Evolutionary conservation across 2,797 vertebrate species (phyloP).

Genomic region (Saxicola maurus): DNA sequence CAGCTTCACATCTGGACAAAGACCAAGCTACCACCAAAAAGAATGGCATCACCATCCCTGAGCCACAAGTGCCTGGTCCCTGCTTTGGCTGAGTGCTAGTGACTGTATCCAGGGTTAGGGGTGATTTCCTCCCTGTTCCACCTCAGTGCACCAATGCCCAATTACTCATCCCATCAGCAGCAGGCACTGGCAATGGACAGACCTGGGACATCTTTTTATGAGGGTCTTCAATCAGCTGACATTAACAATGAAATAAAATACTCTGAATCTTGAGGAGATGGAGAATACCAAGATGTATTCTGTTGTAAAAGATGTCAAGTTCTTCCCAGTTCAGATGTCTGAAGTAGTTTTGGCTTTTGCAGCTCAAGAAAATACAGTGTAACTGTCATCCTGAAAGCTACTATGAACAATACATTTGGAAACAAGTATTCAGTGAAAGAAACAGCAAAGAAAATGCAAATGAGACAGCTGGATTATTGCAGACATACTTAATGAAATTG

Average conservation of each 20-base stretch:
- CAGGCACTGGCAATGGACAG: neutral
- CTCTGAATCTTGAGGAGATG: neutral
- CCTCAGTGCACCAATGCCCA: fast-evolving
- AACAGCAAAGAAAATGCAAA: neutral
- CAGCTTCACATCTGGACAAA: neutral
- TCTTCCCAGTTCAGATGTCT: neutral
- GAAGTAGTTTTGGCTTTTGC: neutral
- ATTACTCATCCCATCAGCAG: neutral
- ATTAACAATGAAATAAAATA: neutral
- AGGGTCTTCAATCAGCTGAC: neutral
- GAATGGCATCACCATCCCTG: fast-evolving
- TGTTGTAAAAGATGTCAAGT: neutral
- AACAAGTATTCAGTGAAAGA: neutral
- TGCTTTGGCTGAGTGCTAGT: neutral
- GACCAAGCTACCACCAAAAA: neutral
- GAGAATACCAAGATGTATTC: neutral
- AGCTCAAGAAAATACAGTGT: neutral
- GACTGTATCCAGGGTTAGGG: neutral
- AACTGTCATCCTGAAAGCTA: neutral
- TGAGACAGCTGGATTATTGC: neutral
- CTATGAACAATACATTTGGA: neutral
- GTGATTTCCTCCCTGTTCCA: neutral
- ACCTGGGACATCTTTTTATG: fast-evolving
- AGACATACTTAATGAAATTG: neutral
- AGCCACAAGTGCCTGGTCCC: fast-evolving